phyloP scores from a whole-genome alignment of 2,888 invertebrate species.

The Agrochola lychnidis region DNA sequence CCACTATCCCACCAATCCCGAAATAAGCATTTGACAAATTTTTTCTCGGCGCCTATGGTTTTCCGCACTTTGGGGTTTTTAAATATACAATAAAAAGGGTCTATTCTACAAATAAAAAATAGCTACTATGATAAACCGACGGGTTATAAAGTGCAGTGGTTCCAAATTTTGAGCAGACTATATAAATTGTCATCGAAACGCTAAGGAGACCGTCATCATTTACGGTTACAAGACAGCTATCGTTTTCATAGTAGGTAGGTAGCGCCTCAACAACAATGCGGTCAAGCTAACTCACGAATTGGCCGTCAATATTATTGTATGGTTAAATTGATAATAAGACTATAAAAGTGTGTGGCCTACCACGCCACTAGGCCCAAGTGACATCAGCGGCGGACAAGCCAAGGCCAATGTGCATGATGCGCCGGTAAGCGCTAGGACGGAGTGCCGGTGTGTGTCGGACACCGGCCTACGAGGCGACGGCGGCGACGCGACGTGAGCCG shows the following conservation, averaged over 20 bases:
- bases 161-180: not conserved
- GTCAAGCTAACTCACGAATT: slow-evolving; percentile 10
- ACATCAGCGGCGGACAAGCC: slow-evolving; percentile 60
- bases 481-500: slow-evolving; percentile 23
- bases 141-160: no score
- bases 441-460: slow-evolving; percentile 12
- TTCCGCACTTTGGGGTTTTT: no score
- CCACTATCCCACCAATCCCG: no score
- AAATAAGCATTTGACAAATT: no score
- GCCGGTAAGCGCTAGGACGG: slow-evolving; percentile 36
- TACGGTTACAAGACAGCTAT: not conserved
- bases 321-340: slow-evolving; percentile 47
- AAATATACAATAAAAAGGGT: no score
- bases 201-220: slow-evolving; percentile 2
- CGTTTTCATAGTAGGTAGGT: not conserved
- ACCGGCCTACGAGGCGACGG: slow-evolving; percentile 7
- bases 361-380: slow-evolving; percentile 45
- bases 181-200: not conserved
- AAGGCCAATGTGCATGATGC: slow-evolving; percentile 57
- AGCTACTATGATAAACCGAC: no score
- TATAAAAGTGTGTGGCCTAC: slow-evolving; percentile 46
- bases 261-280: slow-evolving; percentile 1
- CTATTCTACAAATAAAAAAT: no score
- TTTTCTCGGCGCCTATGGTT: no score
- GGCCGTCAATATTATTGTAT: slow-evolving; percentile 37